phyloP scores from a whole-genome alignment of 1,140 invertebrate genomes.

The Cheumatopsyche charites region DNA sequence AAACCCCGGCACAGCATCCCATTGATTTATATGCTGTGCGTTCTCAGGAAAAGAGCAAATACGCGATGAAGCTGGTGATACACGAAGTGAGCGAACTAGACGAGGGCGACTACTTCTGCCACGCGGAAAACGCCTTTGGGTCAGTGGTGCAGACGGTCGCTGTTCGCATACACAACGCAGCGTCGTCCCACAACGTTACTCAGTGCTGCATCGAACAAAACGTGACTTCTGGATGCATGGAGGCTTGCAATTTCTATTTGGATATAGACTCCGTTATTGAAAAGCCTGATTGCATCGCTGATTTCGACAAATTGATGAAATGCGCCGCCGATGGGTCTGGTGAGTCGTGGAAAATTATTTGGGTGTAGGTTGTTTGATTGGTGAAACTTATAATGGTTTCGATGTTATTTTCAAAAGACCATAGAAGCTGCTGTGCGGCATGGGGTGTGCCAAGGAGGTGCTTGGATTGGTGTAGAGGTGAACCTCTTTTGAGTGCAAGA shows the following conservation, averaged over 20 bases:
- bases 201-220: conserved; percentile 79
- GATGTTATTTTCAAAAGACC: conserved; percentile 61
- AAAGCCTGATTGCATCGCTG: conserved; percentile 76
- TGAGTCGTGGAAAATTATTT: conserved; percentile 31
- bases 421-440: conserved; percentile 77
- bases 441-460: conserved; percentile 68
- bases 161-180: conserved; percentile 68
- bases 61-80: conserved; percentile 75
- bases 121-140: conserved; percentile 81
- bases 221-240: conserved; percentile 73
- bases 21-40: background rate
- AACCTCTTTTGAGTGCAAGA: conserved; percentile 66
- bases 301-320: conserved; percentile 85
- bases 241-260: conserved; percentile 79
- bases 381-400: background rate
- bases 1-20: no score
- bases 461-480: conserved; percentile 61
- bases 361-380: no score
- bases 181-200: conserved; percentile 70
- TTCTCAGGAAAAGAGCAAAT: conserved; percentile 63
- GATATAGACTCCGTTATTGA: conserved; percentile 82
- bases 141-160: conserved; percentile 71
- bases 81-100: conserved; percentile 71
- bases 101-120: conserved; percentile 80
- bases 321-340: conserved; percentile 78